Evolutionary conservation across 2,797 vertebrate genomes (phyloP), one percentile per base, ranked within the genome.

Genomic region (Eremophila alpestris): DNA sequence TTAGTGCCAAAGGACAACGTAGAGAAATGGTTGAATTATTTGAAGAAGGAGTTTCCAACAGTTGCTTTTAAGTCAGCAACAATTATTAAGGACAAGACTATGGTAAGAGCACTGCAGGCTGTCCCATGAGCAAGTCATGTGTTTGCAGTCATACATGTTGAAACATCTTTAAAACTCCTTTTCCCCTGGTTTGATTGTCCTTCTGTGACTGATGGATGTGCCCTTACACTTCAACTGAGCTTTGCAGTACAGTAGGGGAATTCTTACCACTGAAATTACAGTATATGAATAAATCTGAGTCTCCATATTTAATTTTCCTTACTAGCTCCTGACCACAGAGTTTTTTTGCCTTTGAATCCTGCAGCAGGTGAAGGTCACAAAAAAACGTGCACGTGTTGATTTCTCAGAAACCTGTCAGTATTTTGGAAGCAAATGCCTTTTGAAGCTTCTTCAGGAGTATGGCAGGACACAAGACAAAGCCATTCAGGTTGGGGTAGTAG

Each of bases 51-150:
- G 93, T 97, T 99, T 97, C 99, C 99, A 55, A 98, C 98, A 0
- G 94, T 99, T 73, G 98, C 97, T 19, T 99, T 99, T 95, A 99
- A 99, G 97, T 98, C 99, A 6, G 98, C 99, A 16, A 98, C 97
- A 5, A 95, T 97, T 77, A 90, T 97, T 23, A 98, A 96, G 90
- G 97, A 98, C 93, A 99, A 90, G 88, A 97, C 79, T 21, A 75
- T 82, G 95, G 96, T 97, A 96, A 97, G 96, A 95, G 77, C 88
- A 49, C 22, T 48, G 11, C 54, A 63, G 41, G 71, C 16, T 89
- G 11, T 58, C 49, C 59, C 13, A 15, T 23, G 30, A 69, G 40
- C 48, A 18, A 26, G 51, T 29, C 1, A 0, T 34, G 16, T 64
- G 30, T 62, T 43, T 68, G 56, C 58, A 78, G 0, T 56, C 29